Percentiles rank a stretch among this genome's conserved stretches.
Conservation (phyloP, 2,113 vertebrate genomes). For the Miniopterus natalensis region DNA sequence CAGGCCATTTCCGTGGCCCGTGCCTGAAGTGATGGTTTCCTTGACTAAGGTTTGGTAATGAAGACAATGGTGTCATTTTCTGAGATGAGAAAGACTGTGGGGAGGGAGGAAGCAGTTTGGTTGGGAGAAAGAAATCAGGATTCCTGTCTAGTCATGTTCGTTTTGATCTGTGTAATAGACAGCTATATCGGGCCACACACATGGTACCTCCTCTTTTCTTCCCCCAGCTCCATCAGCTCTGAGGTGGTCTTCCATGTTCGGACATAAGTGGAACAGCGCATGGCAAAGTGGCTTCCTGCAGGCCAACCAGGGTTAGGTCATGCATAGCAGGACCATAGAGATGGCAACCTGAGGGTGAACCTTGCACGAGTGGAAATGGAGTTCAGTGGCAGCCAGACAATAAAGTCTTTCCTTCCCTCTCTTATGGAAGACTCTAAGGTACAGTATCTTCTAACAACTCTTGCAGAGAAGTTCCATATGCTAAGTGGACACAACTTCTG, state of each 20-base stretch:
- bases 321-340: neutral
- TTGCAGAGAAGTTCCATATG: neutral
- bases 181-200: neutral
- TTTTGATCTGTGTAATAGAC: neutral
- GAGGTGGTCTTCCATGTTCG: neutral
- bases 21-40: neutral
- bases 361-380: neutral
- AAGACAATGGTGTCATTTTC: neutral
- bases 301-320: neutral
- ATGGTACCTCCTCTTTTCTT: neutral
- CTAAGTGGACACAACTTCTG: neutral
- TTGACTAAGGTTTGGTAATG: neutral
- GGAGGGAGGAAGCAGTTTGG: neutral
- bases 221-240: neutral
- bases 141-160: neutral
- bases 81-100: neutral
- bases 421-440: neutral
- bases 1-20: rapidly evolving
- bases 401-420: neutral
- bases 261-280: neutral
- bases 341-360: neutral
- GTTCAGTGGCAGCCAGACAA: neutral
- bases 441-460: neutral
- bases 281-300: neutral
- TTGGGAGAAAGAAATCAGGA: neutral